Evolutionary conservation across 2,888 invertebrate genomes (phyloP).

Genomic region (Trypoxylon attenuatum): DNA sequence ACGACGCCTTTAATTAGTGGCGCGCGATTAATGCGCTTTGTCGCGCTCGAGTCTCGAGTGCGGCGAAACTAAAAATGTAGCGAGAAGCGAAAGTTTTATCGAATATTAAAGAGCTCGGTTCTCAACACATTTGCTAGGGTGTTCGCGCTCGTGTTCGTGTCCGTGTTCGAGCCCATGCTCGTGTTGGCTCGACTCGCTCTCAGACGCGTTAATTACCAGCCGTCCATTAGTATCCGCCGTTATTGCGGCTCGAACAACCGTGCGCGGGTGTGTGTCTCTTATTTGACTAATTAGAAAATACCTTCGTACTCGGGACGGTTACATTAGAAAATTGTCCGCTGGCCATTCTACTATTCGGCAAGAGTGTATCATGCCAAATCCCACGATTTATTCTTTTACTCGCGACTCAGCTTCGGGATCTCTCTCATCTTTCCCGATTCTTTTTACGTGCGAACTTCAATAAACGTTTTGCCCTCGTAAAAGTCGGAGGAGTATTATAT

Average conservation of each 20-base stretch:
- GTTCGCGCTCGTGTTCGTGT: conserved; percentile 6
- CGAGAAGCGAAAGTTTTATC: conserved; percentile 16
- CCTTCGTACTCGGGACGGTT: neutral
- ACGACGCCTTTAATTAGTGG: conserved; percentile 29
- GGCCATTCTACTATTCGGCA: neutral
- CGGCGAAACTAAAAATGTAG: conserved; percentile 2
- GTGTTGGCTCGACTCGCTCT: conserved; percentile 4
- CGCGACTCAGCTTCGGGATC: no score
- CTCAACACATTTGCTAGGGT: conserved; percentile 2
- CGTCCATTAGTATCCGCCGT: conserved; percentile 44
- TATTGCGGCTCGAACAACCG: neutral
- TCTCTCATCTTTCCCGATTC: no score
- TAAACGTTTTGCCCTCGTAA: no score
- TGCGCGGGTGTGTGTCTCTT: conserved; percentile 1
- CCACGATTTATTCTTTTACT: no score
- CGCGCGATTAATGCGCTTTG: conserved; percentile 24
- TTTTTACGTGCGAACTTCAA: no score
- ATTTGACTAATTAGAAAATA: conserved; percentile 5
- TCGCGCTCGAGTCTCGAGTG: conserved; percentile 1
- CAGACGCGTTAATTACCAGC: conserved; percentile 41
- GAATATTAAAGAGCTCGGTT: conserved; percentile 10
- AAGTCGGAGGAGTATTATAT: no score
- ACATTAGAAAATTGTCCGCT: conserved; percentile 4
- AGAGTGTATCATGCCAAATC: no score
- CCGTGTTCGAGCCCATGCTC: conserved; percentile 13